Conservation (phyloP, 2,888 invertebrate genomes). For the Acleris sparsana region DNA sequence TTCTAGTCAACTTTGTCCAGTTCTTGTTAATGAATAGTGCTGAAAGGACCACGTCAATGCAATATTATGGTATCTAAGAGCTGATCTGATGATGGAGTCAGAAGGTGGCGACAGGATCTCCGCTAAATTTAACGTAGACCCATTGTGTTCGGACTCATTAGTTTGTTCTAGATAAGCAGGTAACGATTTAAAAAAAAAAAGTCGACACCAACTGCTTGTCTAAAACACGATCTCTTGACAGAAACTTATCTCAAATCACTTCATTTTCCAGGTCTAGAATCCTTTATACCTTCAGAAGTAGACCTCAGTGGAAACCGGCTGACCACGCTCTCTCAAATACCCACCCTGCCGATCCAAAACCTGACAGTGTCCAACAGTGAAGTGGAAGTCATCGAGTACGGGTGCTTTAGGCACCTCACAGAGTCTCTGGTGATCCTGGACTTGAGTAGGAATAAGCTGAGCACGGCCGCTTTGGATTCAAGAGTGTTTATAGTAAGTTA, state of each 20-base stretch:
- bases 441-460: conserved; percentile 86
- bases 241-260: background rate
- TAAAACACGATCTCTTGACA: too few species aligned
- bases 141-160: too few species aligned
- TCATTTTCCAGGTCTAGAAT: conserved; percentile 50
- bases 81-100: too few species aligned
- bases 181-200: too few species aligned
- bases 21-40: too few species aligned
- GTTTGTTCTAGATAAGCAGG: too few species aligned
- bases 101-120: too few species aligned
- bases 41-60: too few species aligned
- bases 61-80: too few species aligned
- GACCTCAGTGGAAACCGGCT: conserved; percentile 66
- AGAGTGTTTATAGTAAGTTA: conserved; percentile 85
- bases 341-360: conserved; percentile 67
- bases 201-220: too few species aligned
- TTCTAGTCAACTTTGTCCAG: too few species aligned
- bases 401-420: conserved; percentile 83
- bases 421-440: conserved; percentile 84
- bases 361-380: conserved; percentile 84
- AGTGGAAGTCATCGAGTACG: conserved; percentile 80
- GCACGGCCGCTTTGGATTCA: conserved; percentile 75
- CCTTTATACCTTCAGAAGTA: conserved; percentile 46
- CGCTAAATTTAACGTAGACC: too few species aligned
- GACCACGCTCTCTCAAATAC: conserved; percentile 70